Evolutionary conservation across 2,888 invertebrate genomes (phyloP).

Genomic region (Ametastegia equiseti): DNA sequence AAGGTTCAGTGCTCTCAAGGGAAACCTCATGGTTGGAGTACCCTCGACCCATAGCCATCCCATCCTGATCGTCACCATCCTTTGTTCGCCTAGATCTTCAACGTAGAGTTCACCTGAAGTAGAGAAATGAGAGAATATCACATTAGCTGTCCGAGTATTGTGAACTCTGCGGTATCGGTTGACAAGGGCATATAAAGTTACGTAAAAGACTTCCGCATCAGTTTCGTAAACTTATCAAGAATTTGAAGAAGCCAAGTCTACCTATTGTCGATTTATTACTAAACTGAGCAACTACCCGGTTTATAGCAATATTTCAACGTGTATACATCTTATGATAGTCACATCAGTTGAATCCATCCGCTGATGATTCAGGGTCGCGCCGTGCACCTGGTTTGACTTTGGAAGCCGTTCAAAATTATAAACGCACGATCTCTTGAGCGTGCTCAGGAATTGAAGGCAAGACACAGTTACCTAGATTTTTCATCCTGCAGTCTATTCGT

Average conservation of each 20-base stretch:
- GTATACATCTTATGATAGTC: no score
- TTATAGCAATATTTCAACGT: not conserved
- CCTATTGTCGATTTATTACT: not conserved
- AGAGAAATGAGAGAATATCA: constrained; percentile 15
- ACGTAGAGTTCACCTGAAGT: constrained; percentile 73
- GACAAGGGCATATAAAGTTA: not conserved
- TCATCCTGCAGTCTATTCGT: no score
- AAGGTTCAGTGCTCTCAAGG: constrained; percentile 72
- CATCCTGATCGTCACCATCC: constrained; percentile 73
- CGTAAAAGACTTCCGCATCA: not conserved
- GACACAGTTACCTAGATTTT: constrained; percentile 2
- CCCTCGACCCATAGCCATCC: constrained; percentile 74
- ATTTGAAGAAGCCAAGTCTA: no score
- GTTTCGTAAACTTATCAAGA: no score
- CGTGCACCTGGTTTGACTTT: not conserved
- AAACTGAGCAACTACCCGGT: not conserved
- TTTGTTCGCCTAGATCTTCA: constrained; percentile 70
- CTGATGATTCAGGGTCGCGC: not conserved
- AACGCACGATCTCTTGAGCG: not conserved
- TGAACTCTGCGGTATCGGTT: not conserved
- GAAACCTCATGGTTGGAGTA: constrained; percentile 70
- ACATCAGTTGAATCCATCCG: no score
- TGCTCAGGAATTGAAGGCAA: not conserved
- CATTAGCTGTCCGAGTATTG: not conserved
- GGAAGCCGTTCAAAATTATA: not conserved